Evolutionary conservation across 2,888 invertebrate genomes (phyloP), one percentile per base, ranked within the genome.

Genomic region (Troilus luridus): DNA sequence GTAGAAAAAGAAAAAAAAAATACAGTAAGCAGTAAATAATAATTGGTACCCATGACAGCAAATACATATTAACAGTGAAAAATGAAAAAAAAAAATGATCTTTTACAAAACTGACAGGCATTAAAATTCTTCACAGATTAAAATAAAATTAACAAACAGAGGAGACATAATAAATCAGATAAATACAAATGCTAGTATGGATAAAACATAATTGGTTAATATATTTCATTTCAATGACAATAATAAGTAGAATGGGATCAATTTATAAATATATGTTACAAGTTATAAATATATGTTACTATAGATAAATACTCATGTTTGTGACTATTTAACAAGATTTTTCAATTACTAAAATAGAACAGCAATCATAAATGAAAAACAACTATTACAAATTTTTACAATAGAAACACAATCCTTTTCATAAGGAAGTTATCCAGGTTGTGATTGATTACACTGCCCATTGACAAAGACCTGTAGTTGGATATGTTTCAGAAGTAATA

Each of bases 381-480:
- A 59, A 62, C 9, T 27, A 41, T 27, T 88, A 17, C 9, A 85
- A 85, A 19, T 56, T 56, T 41, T 58, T n/a, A 24, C 56, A 59
- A 41, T 77, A 77, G 17, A 12, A 77, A 27, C 14, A 72, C 2
- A 27, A 72, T 72, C 14, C 14, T 72, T 7, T 24, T 67, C 27
- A 77, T 77, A 77, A 27, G 6, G 8, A 77, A 77, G 17, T 8
- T 77, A 17, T 77, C 27, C 27, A 17, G 17, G 41, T 27, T 17
- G 17, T 77, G 17, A 77, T 17, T 41, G 27, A 85, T 92, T 92
- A 93, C 21, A 93, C 92, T n/a, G 92, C 92, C 93, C 93, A 93
- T 24, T 92, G 93, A 67, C 92, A 92, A 54, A 93, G 92, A 9
- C 93, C 93, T 56, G 92, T 91, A n/a, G 92, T 91, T 58, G 92